These are phyloP conservation scores for Ectemnius continuus DNA, from an alignment of 2,888 invertebrate genomes.

Conservation along the genomic window DNA sequence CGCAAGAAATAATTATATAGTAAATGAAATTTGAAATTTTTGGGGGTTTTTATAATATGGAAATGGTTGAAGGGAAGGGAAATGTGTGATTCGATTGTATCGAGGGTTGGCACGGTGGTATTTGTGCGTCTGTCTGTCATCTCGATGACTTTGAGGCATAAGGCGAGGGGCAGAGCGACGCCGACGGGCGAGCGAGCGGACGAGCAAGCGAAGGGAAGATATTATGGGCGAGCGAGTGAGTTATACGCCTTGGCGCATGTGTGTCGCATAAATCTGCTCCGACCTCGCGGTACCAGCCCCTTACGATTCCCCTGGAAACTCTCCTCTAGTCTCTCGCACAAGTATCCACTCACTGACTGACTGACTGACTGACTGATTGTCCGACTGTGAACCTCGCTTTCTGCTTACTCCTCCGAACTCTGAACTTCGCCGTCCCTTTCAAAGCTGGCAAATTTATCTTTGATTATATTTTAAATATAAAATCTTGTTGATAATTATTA, in stretches of 20 bases:
- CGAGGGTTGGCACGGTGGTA: conserved; percentile 60
- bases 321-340: conserved; percentile 52
- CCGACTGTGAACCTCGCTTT: not conserved
- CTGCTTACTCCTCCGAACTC: not conserved
- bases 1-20: too few species aligned
- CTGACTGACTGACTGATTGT: conserved; percentile 20
- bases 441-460: too few species aligned
- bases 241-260: conserved; percentile 77
- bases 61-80: too few species aligned
- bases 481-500: too few species aligned
- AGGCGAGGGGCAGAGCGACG: conserved; percentile 61
- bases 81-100: conserved; percentile 26
- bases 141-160: conserved; percentile 60
- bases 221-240: conserved; percentile 77
- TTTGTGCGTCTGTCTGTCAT: conserved; percentile 71
- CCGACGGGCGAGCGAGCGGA: conserved; percentile 74
- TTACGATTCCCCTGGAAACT: conserved; percentile 28
- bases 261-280: conserved; percentile 77
- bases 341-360: conserved; percentile 41
- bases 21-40: too few species aligned
- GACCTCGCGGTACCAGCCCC: conserved; percentile 65
- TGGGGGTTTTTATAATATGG: too few species aligned
- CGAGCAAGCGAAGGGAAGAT: conserved; percentile 74
- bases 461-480: too few species aligned
- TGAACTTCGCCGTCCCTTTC: too few species aligned